Conservation (phyloP, 2,888 invertebrate species). For the Agrotis exclamationis region DNA sequence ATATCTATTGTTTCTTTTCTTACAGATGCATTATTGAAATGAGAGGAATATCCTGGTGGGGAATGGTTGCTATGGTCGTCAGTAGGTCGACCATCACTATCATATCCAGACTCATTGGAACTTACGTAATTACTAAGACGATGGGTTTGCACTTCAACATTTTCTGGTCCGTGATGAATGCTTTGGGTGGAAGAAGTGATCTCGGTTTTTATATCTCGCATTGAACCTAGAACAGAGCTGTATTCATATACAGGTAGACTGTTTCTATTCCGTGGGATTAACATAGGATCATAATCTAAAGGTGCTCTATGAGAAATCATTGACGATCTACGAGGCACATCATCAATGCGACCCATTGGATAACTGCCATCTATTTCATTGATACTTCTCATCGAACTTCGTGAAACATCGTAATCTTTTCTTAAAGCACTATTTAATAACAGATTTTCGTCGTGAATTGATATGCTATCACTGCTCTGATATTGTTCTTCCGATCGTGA, state of each 20-base stretch:
- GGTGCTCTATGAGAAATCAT: slow-evolving; percentile 87
- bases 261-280: slow-evolving; percentile 87
- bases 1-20: slow-evolving; percentile 74
- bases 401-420: slow-evolving; percentile 82
- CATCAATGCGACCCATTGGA: slow-evolving; percentile 78
- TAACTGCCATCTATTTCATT: slow-evolving; percentile 83
- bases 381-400: slow-evolving; percentile 86
- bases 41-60: slow-evolving; percentile 89
- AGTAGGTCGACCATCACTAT: slow-evolving; percentile 93
- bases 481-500: slow-evolving; percentile 92
- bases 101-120: slow-evolving; percentile 96
- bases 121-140: slow-evolving; percentile 94
- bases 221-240: slow-evolving; percentile 82
- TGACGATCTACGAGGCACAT: slow-evolving; percentile 83
- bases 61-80: slow-evolving; percentile 90
- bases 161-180: slow-evolving; percentile 90
- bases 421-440: slow-evolving; percentile 82
- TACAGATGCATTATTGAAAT: slow-evolving; percentile 79
- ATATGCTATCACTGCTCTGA: slow-evolving; percentile 89
- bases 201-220: slow-evolving; percentile 84
- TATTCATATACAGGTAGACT: slow-evolving; percentile 89
- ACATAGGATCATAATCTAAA: slow-evolving; percentile 88
- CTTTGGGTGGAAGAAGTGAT: slow-evolving; percentile 87
- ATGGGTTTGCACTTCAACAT: slow-evolving; percentile 91
- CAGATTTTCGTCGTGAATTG: slow-evolving; percentile 87